A percentile compares a stretch with the other conserved stretches of the same genome.
phyloP scores from a whole-genome alignment of 2,888 invertebrate species.

The Xestoiulus laeticollis region DNA sequence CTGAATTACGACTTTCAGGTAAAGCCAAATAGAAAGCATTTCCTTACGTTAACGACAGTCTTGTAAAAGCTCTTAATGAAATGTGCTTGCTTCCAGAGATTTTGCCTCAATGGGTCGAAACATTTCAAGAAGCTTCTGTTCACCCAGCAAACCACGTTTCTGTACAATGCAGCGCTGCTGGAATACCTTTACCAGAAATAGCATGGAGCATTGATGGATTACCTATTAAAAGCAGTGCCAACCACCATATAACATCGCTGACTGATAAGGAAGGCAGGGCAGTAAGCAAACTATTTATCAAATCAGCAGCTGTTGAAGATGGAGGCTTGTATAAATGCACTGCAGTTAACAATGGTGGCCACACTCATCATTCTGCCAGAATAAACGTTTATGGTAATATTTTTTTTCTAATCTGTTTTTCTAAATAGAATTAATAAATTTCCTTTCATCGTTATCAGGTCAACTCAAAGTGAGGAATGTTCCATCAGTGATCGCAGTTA shows the following conservation, averaged over 20 bases:
- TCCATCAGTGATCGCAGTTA: background rate
- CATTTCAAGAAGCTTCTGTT: background rate
- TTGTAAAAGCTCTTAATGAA: background rate
- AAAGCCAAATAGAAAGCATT: background rate
- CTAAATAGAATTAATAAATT: background rate
- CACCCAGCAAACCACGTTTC: background rate
- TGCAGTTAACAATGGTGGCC: conserved; percentile 34
- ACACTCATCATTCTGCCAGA: conserved; percentile 21
- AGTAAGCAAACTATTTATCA: background rate
- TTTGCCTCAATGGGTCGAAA: background rate
- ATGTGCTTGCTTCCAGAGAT: background rate
- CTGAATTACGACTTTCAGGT: conserved; percentile 46
- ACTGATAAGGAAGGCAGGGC: background rate
- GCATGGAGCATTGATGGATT: conserved; percentile 27
- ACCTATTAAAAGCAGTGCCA: background rate
- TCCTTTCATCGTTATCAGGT: background rate
- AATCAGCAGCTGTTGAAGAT: conserved; percentile 36
- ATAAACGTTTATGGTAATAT: background rate
- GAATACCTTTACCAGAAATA: conserved; percentile 39
- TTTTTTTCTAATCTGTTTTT: background rate
- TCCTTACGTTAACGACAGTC: background rate
- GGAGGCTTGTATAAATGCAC: conserved; percentile 48
- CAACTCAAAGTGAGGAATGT: background rate
- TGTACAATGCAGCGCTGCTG: conserved; percentile 13
- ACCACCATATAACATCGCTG: background rate